Evolutionary conservation across 2,888 invertebrate genomes (phyloP).

Genomic region (Gortyna flavago): DNA sequence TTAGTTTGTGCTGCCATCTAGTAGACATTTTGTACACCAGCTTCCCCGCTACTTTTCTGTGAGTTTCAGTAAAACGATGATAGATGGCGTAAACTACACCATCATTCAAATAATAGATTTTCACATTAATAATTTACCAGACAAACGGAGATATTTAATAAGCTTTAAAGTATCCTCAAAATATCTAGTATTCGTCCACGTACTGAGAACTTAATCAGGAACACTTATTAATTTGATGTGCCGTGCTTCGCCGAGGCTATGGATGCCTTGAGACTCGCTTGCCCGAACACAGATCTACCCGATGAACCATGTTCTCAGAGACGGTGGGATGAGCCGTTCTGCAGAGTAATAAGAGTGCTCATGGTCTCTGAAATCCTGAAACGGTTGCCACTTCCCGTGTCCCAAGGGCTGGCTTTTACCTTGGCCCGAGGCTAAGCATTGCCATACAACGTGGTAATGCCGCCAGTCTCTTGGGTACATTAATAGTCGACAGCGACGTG

Average conservation of each 20-base stretch:
- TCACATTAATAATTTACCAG: background rate
- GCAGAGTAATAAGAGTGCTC: background rate
- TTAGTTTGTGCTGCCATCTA: slow-evolving; percentile 45
- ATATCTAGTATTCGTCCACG: background rate
- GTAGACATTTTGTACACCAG: background rate
- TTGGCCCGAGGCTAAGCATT: too few relatives aligned
- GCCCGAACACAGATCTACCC: background rate
- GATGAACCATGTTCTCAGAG: background rate
- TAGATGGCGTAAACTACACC: slow-evolving; percentile 27
- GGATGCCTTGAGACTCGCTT: background rate
- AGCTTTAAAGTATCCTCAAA: background rate
- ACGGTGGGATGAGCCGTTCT: background rate
- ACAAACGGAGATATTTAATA: background rate
- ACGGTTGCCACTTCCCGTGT: too few relatives aligned
- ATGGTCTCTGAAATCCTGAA: too few relatives aligned
- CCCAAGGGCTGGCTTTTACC: too few relatives aligned
- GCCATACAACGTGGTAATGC: too few relatives aligned
- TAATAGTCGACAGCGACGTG: too few relatives aligned
- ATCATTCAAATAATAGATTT: too few relatives aligned
- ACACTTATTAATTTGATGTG: background rate
- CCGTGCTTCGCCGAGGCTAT: background rate
- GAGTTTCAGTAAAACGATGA: background rate
- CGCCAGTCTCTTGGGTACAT: too few relatives aligned
- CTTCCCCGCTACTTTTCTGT: background rate
- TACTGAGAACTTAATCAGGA: background rate